Evolutionary conservation across 2,113 vertebrate species (phyloP).

Genomic region (Stegostoma tigrinum): DNA sequence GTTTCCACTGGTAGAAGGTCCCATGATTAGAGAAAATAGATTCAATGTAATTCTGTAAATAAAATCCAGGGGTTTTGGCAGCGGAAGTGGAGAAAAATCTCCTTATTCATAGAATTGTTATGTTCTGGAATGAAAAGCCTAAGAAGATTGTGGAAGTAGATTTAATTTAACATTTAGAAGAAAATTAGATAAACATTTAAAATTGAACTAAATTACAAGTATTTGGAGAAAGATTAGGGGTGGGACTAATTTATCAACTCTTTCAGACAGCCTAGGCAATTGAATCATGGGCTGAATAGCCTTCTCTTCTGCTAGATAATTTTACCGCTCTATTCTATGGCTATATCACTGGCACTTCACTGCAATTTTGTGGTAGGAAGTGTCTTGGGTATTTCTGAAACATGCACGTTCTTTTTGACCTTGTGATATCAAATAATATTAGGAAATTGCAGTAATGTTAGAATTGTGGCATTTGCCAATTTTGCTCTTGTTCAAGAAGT

Average conservation of each 20-base stretch:
- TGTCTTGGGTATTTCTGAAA: background rate
- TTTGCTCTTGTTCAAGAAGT: conserved; percentile 13
- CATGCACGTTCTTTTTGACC: background rate
- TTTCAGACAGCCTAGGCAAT: background rate
- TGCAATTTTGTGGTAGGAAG: background rate
- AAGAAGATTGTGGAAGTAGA: background rate
- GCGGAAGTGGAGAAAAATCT: background rate
- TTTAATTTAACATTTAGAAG: background rate
- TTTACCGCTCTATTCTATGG: background rate
- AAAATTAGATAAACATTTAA: background rate
- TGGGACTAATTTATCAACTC: background rate
- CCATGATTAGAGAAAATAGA: background rate
- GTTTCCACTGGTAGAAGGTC: background rate
- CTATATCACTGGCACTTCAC: background rate
- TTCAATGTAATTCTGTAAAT: background rate
- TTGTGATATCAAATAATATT: background rate
- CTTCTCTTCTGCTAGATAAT: background rate
- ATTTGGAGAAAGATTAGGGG: background rate
- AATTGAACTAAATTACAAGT: no score
- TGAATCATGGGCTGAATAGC: background rate
- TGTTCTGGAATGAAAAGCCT: background rate
- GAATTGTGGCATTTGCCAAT: background rate
- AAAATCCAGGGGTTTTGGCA: background rate
- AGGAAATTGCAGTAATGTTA: no score
- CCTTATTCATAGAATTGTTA: background rate